Evolutionary conservation across 2,113 vertebrate species (phyloP).

Genomic region (Merops nubicus): DNA sequence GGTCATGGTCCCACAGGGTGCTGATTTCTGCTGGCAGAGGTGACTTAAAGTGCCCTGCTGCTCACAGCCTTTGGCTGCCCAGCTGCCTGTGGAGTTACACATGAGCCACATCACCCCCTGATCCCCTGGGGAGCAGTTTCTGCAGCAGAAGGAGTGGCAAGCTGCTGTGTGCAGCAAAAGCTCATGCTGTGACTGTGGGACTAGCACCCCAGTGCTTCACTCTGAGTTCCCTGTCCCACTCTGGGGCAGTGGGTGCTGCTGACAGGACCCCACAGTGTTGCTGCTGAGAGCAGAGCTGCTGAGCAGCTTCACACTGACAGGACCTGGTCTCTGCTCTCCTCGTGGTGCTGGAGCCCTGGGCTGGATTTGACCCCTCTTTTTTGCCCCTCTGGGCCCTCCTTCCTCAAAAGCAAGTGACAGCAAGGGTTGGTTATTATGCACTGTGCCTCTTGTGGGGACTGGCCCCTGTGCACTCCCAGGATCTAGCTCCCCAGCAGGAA

Average conservation of each 20-base stretch:
- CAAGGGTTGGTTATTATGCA: not conserved
- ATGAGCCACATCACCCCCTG: not conserved
- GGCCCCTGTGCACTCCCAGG: rapidly evolving
- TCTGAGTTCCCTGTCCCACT: not conserved
- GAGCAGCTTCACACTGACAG: not conserved
- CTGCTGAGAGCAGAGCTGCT: not conserved
- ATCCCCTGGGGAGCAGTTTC: not conserved
- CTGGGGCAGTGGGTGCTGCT: not conserved
- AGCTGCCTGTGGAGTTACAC: not conserved
- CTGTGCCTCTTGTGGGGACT: not conserved
- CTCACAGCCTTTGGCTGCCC: not conserved
- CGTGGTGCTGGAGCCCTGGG: not conserved
- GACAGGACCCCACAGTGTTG: not conserved
- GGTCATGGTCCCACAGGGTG: rapidly evolving
- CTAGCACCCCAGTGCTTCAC: not conserved
- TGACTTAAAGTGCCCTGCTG: not conserved
- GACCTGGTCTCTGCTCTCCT: not conserved
- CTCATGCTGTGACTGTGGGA: not conserved
- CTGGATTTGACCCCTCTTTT: not conserved
- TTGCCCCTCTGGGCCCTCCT: not conserved
- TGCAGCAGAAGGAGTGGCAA: not conserved
- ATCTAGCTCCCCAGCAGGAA: not conserved
- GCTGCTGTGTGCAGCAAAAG: not conserved
- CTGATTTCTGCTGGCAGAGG: not conserved
- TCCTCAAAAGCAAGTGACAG: not conserved